Evolutionary conservation across 2,888 invertebrate species (phyloP).

Genomic region (Theretra japonica): DNA sequence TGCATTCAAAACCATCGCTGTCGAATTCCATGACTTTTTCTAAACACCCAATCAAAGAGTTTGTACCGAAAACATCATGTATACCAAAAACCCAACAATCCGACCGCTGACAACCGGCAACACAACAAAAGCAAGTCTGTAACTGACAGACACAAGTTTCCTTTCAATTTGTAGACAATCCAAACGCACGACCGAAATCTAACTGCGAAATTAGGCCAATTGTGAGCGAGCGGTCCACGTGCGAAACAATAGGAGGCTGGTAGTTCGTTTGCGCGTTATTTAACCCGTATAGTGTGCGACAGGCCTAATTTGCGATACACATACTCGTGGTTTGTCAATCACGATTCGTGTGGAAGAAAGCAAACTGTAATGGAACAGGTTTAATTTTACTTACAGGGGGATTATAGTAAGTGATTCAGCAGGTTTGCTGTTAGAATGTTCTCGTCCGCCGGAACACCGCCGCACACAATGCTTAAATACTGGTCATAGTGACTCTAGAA

Average conservation of each 20-base stretch:
- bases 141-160: constrained; percentile 35
- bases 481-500: too few relatives aligned
- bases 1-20: too few relatives aligned
- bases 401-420: too few relatives aligned
- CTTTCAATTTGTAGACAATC: constrained; percentile 34
- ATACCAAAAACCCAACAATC: neutral
- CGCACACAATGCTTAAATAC: too few relatives aligned
- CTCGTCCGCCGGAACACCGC: too few relatives aligned
- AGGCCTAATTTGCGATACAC: constrained; percentile 36
- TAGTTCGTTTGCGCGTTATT: constrained; percentile 41
- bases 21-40: too few relatives aligned
- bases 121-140: constrained; percentile 24
- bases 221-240: constrained; percentile 34
- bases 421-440: too few relatives aligned
- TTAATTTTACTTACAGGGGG: neutral
- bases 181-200: constrained; percentile 27
- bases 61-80: neutral
- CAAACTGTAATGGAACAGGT: neutral
- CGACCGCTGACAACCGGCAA: constrained; percentile 11
- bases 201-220: constrained; percentile 36
- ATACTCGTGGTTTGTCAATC: constrained; percentile 1
- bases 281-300: constrained; percentile 37
- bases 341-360: neutral
- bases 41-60: neutral
- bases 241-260: constrained; percentile 32